phyloP scores from a whole-genome alignment of 2,113 vertebrate species.

The Noctilio leporinus region DNA sequence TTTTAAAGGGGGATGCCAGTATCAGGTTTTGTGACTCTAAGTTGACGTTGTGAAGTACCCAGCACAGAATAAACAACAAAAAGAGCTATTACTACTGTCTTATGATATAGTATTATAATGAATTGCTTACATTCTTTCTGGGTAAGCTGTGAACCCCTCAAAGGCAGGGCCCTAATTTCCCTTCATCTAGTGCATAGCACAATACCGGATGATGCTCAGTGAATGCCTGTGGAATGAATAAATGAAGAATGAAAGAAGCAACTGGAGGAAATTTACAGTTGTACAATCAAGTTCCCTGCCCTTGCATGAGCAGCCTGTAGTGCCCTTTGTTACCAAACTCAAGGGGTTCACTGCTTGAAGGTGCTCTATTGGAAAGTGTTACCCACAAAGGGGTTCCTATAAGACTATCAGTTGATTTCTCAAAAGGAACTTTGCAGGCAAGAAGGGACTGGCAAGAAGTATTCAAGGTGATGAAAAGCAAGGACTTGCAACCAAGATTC shows the following conservation, averaged over 20 bases:
- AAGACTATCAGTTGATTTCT: too few relatives aligned
- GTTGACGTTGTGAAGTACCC: too few relatives aligned
- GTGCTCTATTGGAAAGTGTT: background rate
- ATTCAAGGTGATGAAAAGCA: too few relatives aligned
- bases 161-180: background rate
- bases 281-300: background rate
- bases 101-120: background rate
- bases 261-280: background rate
- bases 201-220: background rate
- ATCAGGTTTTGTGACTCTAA: too few relatives aligned
- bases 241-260: background rate
- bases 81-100: background rate
- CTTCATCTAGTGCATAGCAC: background rate
- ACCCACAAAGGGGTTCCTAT: too few relatives aligned
- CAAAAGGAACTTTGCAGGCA: too few relatives aligned
- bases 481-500: too few relatives aligned
- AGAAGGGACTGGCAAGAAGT: background rate
- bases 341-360: background rate
- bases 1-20: too few relatives aligned
- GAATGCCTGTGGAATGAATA: background rate
- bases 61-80: background rate
- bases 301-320: background rate
- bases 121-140: background rate
- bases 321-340: background rate
- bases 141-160: background rate